Percentiles rank a stretch among this genome's conserved stretches.
These are phyloP conservation scores for Cecidostiba fungosa DNA, from an alignment of 2,888 invertebrate species.

Conservation along the genomic window DNA sequence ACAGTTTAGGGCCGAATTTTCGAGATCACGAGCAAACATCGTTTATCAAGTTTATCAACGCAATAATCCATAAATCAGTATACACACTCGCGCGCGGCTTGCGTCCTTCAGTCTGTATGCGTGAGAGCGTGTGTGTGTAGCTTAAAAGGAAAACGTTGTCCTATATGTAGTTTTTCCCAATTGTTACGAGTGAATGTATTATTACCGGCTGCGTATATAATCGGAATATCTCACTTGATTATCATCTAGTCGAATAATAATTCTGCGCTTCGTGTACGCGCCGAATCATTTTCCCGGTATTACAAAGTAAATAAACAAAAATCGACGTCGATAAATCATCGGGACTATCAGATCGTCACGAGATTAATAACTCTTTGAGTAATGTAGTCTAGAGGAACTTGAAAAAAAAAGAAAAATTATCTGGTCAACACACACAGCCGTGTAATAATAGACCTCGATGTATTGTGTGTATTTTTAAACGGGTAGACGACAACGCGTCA, in stretches of 20 bases:
- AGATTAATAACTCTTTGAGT: background rate
- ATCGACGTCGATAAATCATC: background rate
- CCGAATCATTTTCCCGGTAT: background rate
- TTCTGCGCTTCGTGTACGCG: background rate
- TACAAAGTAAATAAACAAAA: background rate
- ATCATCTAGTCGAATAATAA: slow-evolving; percentile 18
- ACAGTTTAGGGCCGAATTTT: slow-evolving; percentile 20
- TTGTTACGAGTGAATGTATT: background rate
- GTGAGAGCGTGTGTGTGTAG: background rate
- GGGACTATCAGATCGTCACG: background rate
- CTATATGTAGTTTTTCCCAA: slow-evolving; percentile 2
- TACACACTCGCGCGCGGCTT: background rate
- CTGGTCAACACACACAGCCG: background rate
- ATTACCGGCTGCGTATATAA: background rate
- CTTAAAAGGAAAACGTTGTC: slow-evolving; percentile 9
- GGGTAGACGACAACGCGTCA: background rate
- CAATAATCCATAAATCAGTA: slow-evolving; percentile 45
- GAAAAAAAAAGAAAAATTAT: background rate
- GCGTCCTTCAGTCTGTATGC: background rate
- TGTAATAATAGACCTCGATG: background rate
- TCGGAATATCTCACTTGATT: slow-evolving; percentile 19
- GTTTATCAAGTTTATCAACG: slow-evolving; percentile 52
- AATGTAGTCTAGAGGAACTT: background rate
- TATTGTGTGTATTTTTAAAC: background rate
- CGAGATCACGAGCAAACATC: slow-evolving; percentile 24